Evolutionary conservation across 2,888 invertebrate species (phyloP).

Genomic region (Caenorhabditis doughertyi): DNA sequence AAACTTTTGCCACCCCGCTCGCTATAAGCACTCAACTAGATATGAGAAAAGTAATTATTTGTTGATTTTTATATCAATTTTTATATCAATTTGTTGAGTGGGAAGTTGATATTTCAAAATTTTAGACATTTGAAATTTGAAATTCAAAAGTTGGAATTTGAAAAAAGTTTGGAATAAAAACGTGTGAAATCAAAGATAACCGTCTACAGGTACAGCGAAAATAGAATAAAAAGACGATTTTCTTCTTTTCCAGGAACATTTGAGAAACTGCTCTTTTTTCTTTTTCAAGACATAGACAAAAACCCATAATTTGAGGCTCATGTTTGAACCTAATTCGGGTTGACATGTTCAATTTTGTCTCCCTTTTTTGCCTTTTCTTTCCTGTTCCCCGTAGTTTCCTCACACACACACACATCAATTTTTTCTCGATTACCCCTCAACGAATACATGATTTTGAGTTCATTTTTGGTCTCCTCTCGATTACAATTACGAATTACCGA

Average conservation of each 20-base stretch:
- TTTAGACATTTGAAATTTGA: no score
- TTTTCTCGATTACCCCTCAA: not conserved
- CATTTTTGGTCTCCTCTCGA: constrained; percentile 32
- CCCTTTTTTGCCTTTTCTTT: not conserved
- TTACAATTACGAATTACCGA: constrained; percentile 32
- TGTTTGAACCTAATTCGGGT: constrained; percentile 5
- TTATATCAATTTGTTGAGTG: not conserved
- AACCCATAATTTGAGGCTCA: constrained; percentile 34
- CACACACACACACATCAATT: no score
- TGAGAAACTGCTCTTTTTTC: not conserved
- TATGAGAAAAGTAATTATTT: constrained; percentile 15
- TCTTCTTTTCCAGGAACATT: no score
- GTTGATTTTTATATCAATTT: constrained; percentile 2
- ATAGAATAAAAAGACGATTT: no score
- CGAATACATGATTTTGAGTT: constrained; percentile 4
- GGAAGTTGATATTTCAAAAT: no score
- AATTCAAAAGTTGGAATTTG: not conserved
- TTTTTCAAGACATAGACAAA: not conserved
- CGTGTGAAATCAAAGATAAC: not conserved
- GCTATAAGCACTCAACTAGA: constrained; percentile 33
- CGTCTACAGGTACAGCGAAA: no score
- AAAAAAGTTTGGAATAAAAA: not conserved
- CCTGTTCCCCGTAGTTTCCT: no score
- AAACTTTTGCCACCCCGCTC: constrained; percentile 20
- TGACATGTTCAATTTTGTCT: constrained; percentile 20